Evolutionary conservation across 2,888 invertebrate genomes (phyloP).

Genomic region (Xylota sylvarum): DNA sequence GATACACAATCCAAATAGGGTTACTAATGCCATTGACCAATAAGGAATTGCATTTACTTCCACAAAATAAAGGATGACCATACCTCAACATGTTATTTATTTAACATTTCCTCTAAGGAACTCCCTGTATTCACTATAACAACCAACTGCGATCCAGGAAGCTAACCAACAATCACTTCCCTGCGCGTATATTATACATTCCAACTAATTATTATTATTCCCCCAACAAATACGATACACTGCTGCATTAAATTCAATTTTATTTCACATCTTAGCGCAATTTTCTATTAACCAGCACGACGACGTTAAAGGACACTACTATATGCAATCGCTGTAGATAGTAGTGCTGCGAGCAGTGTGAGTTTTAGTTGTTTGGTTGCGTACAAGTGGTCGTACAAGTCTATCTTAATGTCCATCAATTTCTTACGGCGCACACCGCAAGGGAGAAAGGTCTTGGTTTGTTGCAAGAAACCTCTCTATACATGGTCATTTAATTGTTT

Average conservation of each 20-base stretch:
- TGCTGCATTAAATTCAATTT: constrained; percentile 54
- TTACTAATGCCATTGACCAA: too few relatives aligned
- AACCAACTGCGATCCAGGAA: background rate
- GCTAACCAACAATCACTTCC: background rate
- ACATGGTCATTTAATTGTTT: constrained; percentile 73
- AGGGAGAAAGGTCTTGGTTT: constrained; percentile 44
- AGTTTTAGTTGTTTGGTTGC: constrained; percentile 45
- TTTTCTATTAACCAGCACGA: constrained; percentile 33
- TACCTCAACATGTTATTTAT: too few relatives aligned
- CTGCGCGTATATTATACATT: background rate
- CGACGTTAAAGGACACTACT: constrained; percentile 31
- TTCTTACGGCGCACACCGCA: constrained; percentile 64
- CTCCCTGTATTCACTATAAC: background rate
- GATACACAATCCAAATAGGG: too few relatives aligned
- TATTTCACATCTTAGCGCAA: constrained; percentile 24
- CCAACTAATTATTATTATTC: background rate
- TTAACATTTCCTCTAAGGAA: background rate
- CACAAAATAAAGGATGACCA: too few relatives aligned
- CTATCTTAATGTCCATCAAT: constrained; percentile 70
- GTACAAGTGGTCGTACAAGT: constrained; percentile 58
- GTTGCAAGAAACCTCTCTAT: constrained; percentile 12
- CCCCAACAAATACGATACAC: constrained; percentile 43
- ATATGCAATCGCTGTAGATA: background rate
- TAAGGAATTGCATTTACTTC: too few relatives aligned
- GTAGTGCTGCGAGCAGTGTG: constrained; percentile 18